Conservation (phyloP, 2,888 invertebrate genomes). For the Drosophila mercatorum region DNA sequence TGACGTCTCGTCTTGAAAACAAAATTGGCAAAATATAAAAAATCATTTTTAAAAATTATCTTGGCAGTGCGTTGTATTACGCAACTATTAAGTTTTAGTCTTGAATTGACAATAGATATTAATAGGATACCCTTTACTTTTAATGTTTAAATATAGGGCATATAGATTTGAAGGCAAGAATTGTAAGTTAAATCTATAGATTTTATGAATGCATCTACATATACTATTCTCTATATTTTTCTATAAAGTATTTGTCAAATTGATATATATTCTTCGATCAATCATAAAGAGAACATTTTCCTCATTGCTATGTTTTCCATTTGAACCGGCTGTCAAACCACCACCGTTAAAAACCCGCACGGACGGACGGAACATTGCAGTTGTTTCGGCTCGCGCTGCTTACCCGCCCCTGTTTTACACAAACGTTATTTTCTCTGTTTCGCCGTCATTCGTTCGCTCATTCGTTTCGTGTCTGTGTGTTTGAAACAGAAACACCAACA, state of each 20-base stretch:
- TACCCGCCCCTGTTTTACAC: conserved; percentile 17
- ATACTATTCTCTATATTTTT: background rate
- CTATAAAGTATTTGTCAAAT: background rate
- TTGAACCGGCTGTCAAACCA: conserved; percentile 70
- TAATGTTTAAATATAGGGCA: background rate
- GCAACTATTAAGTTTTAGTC: background rate
- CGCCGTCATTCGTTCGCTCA: conserved; percentile 44
- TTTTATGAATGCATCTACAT: background rate
- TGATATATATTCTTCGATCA: background rate
- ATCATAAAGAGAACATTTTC: conserved; percentile 11
- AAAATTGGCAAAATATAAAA: background rate
- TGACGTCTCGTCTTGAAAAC: too few species aligned
- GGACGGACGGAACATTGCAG: conserved; percentile 23
- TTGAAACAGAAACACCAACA: conserved; percentile 43
- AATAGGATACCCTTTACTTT: background rate
- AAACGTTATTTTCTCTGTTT: conserved; percentile 36
- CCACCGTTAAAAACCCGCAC: conserved; percentile 51
- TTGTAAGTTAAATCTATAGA: background rate
- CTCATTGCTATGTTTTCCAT: conserved; percentile 35
- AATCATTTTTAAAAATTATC: too few species aligned
- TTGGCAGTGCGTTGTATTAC: too few species aligned
- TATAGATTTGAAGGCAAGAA: background rate
- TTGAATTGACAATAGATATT: background rate
- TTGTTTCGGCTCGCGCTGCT: conserved; percentile 20
- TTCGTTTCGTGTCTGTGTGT: conserved; percentile 40